A percentile compares a stretch with the other conserved stretches of the same genome.
These are phyloP conservation scores for Gopherus flavomarginatus DNA, from an alignment of 2,113 vertebrate species.

Conservation along the genomic window DNA sequence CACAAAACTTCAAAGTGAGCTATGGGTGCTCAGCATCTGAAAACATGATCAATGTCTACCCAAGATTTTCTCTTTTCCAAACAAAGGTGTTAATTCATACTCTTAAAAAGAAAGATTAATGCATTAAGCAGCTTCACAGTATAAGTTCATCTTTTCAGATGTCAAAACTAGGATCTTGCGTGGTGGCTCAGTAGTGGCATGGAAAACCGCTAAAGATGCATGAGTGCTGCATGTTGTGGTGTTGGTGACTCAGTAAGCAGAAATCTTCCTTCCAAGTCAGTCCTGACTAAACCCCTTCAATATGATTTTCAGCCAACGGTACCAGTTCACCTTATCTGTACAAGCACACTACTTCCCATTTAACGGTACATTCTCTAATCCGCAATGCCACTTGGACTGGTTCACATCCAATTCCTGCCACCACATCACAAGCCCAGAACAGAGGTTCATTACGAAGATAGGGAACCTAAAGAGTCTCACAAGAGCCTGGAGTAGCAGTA, in stretches of 20 bases:
- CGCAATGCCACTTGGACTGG: neutral
- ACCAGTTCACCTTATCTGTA: neutral
- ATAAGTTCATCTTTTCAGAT: neutral
- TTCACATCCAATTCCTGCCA: neutral
- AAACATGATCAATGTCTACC: neutral
- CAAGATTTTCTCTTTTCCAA: neutral
- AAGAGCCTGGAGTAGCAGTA: neutral
- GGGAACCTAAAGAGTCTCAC: neutral
- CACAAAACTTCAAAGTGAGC: constrained; percentile 1
- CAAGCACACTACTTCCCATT: accelerated
- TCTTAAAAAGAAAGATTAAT: neutral
- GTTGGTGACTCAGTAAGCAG: accelerated
- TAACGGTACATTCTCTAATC: neutral
- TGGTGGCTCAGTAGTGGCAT: neutral
- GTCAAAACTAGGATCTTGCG: neutral
- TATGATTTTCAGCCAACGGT: neutral
- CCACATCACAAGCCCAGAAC: neutral
- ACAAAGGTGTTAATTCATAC: neutral
- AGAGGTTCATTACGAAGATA: neutral
- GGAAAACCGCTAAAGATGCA: neutral
- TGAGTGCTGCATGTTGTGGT: accelerated
- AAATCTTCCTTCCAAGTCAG: accelerated
- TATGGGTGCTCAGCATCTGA: neutral
- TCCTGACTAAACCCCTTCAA: accelerated
- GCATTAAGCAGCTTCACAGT: neutral